These are phyloP conservation scores for Oriolus oriolus DNA, from an alignment of 2,113 vertebrate genomes.

Conservation along the genomic window DNA sequence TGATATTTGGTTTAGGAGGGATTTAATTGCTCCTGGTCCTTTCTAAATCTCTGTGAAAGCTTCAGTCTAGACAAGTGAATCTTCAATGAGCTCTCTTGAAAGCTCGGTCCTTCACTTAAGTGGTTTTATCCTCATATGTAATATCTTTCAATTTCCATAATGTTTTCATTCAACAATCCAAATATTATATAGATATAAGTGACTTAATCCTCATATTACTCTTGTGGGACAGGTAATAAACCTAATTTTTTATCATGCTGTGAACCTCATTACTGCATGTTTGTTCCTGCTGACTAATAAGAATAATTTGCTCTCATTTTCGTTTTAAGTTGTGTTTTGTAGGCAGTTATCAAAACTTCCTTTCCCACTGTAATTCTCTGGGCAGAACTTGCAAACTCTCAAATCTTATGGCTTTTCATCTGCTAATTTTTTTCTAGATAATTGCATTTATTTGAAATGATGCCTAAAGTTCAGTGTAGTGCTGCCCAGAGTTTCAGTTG, in stretches of 20 bases:
- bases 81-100: not conserved
- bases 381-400: not conserved
- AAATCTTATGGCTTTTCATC: not conserved
- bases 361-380: not conserved
- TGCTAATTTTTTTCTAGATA: not conserved
- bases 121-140: not conserved
- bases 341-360: not conserved
- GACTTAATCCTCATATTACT: not conserved
- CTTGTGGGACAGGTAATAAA: constrained; percentile 1
- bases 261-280: not conserved
- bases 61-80: constrained; percentile 23
- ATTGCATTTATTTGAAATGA: not conserved
- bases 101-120: not conserved
- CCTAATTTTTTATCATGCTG: constrained; percentile 1
- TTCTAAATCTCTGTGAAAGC: not conserved
- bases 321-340: not conserved
- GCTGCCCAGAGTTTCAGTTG: not conserved
- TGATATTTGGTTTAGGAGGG: not conserved
- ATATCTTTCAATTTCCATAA: not conserved
- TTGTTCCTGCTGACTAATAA: constrained; percentile 16
- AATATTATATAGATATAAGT: not conserved
- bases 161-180: not conserved
- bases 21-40: not conserved
- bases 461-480: not conserved
- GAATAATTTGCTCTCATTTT: constrained; percentile 8